Evolutionary conservation across 2,113 vertebrate species (phyloP).

Genomic region (Erythrocercus mccallii): DNA sequence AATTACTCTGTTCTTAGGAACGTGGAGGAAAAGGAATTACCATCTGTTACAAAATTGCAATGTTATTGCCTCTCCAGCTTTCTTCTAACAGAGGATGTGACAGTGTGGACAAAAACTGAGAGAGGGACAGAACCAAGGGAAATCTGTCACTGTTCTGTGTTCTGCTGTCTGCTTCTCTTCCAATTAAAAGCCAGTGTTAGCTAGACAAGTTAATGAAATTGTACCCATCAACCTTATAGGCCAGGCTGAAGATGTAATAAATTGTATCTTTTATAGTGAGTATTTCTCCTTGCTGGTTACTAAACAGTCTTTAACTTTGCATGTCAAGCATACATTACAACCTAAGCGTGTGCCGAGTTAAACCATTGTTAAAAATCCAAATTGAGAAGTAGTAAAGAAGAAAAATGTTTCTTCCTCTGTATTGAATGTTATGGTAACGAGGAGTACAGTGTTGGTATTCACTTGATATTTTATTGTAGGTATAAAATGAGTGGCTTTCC

Average conservation of each 20-base stretch:
- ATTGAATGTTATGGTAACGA: neutral
- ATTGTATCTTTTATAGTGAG: neutral
- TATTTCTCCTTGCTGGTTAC: neutral
- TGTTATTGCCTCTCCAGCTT: neutral
- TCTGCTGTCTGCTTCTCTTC: neutral
- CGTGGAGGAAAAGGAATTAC: neutral
- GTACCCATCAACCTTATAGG: neutral
- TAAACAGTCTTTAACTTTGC: neutral
- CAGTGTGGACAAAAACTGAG: neutral
- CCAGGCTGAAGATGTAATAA: neutral
- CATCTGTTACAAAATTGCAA: neutral
- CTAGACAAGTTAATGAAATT: neutral
- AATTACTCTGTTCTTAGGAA: neutral
- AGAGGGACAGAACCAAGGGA: neutral
- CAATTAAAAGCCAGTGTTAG: neutral
- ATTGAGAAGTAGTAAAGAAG: neutral
- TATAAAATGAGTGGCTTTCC: neutral
- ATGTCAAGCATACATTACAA: neutral
- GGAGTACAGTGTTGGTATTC: neutral
- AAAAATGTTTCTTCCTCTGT: neutral
- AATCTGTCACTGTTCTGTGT: neutral
- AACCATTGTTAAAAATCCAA: neutral
- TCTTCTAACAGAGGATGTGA: neutral
- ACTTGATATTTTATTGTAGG: neutral
- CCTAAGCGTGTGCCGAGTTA: neutral